Base-by-base conservation (phyloP, 2,113 vertebrate species). In the Mustela nigripes region DNA sequence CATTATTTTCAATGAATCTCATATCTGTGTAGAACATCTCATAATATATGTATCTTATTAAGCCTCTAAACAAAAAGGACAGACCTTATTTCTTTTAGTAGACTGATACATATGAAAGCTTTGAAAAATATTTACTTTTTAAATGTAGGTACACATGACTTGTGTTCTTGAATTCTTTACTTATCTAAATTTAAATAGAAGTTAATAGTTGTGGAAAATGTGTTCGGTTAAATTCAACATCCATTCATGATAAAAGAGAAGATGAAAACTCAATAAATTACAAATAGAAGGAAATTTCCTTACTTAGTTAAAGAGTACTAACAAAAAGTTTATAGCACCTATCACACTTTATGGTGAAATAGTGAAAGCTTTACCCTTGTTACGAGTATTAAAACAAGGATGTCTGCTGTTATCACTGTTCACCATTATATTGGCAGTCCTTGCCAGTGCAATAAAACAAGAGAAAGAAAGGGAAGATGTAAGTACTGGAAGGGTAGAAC, bases 141-240 rank as follows among this genome's bases (percentile, higher is more conserved):
- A 82, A 78, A 83, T 67, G 15, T 28, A 15, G 28, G 11, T 50
- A 60, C 76, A 65, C 8, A 24, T 93, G 31, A 73, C 74, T 39
- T 48, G 88, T 91, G 83, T 95, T 89, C 53, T 74, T 76, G 39
- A 87, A 87, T 74, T 88, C 33, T 60, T 89, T 69, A 89, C 36
- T 82, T 88, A 91, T 0, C 21, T 82, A 53, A 42, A n/a, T 80
- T 78, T 63, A 93, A 26, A 69, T 88, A 96, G 26, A 62, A 69
- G 86, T 93, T 79, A 79, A 58, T n/a, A 89, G 24, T 89, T 58
- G 45, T 11, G 42, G 78, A 62, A 81, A 88, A 80, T 48, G 21
- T 80, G 5, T 97, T 95, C 91, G 42, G 67, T 88, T 91, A 93
- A 73, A 79, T 79, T 93, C 28, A 89, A 22, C 31, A 81, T 94